These are phyloP conservation scores for Dendrophyllia cribrosa DNA, from an alignment of 64 coral and sea anemone genomes.

Conservation along the genomic window DNA sequence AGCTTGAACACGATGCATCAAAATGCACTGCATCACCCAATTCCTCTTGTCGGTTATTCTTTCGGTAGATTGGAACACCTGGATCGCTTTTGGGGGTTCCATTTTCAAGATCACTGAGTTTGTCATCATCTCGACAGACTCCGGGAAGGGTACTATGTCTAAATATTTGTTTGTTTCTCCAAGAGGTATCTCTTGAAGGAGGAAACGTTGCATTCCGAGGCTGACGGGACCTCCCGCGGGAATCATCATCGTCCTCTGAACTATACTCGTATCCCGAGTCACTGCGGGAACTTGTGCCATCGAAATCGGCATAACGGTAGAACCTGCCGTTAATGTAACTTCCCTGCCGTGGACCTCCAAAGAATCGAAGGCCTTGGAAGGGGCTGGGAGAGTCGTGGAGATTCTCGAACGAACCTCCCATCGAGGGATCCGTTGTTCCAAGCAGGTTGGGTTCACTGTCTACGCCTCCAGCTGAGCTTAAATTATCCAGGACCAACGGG, in stretches of 20 bases:
- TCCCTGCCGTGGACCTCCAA: not conserved
- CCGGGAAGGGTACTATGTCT: conserved; percentile 24
- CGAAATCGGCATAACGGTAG: not conserved
- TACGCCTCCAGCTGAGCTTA: not conserved
- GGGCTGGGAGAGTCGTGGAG: not conserved
- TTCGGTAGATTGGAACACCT: not conserved
- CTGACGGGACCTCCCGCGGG: not conserved
- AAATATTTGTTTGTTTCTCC: conserved; percentile 17
- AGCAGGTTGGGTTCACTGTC: not conserved
- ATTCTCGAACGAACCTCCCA: conserved; percentile 17
- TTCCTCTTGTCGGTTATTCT: not conserved
- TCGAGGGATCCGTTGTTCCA: not conserved
- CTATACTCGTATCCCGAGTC: conserved; percentile 45
- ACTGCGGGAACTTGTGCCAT: conserved; percentile 16
- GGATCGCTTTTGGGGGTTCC: not conserved
- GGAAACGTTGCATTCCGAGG: not conserved
- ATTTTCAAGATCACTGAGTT: not conserved
- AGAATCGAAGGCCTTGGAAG: conserved; percentile 4
- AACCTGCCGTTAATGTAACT: conserved; percentile 35
- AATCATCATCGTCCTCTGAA: conserved; percentile 50
- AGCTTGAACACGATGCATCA: not conserved
- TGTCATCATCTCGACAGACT: not conserved
- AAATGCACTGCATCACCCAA: not conserved
- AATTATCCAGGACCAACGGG: not conserved
- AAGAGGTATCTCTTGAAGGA: not conserved